These are phyloP conservation scores for Clitarchus hookeri DNA, from an alignment of 2,888 invertebrate genomes.

Conservation along the genomic window DNA sequence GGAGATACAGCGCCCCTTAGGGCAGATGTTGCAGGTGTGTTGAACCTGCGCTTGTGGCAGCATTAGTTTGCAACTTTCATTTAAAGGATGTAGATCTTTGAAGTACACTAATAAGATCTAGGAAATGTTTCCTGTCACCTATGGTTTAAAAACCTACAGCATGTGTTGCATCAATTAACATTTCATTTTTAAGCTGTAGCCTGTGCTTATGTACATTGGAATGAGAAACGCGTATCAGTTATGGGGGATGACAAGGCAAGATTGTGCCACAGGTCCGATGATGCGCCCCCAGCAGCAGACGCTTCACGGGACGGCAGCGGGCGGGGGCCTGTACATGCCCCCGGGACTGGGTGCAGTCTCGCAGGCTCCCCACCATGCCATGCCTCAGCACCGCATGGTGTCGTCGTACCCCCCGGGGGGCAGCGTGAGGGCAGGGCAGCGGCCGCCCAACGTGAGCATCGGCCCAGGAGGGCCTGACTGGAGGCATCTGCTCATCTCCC, in stretches of 20 bases:
- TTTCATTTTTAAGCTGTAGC: no score
- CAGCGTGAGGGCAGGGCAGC: conserved; percentile 58
- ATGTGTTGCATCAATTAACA: no score
- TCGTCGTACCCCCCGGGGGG: conserved; percentile 46
- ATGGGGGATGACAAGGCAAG: no score
- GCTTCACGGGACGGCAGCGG: conserved; percentile 48
- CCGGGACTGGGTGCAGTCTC: conserved; percentile 42
- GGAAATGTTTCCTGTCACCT: no score
- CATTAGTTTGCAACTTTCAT: no score
- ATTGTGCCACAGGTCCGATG: conserved; percentile 62
- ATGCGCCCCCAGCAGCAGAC: conserved; percentile 64
- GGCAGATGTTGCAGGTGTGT: no score
- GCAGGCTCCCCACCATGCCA: conserved; percentile 57
- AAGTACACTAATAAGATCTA: no score
- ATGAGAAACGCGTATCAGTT: background rate
- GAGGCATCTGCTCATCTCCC: conserved; percentile 68
- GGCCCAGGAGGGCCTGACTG: conserved; percentile 62
- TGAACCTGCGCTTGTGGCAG: no score
- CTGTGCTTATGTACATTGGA: no score
- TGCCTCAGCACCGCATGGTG: conserved; percentile 54
- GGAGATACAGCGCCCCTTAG: no score
- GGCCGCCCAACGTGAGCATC: conserved; percentile 64
- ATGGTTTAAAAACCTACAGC: no score
- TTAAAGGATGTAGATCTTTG: no score
- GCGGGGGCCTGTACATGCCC: conserved; percentile 50